Conservation (phyloP, 2,888 invertebrate genomes). For the Hipparchia sbordonii region DNA sequence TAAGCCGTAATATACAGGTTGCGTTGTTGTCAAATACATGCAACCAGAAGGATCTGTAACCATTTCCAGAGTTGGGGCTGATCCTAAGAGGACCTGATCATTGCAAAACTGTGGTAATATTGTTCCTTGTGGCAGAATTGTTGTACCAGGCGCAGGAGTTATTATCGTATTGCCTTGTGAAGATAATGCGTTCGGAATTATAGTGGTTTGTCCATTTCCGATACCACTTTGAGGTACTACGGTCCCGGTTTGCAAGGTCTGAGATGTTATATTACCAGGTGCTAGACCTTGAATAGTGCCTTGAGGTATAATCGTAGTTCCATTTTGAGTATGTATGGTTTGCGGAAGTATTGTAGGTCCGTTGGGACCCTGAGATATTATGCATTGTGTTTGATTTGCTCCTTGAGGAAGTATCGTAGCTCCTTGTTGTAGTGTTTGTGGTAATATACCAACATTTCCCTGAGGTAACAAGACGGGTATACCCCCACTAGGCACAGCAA, state of each 20-base stretch:
- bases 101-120: constrained; percentile 79
- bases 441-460: constrained; percentile 78
- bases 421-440: constrained; percentile 80
- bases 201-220: constrained; percentile 75
- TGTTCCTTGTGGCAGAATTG: constrained; percentile 84
- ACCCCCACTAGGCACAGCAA: constrained; percentile 83
- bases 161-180: constrained; percentile 81
- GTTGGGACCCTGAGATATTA: constrained; percentile 78
- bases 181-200: constrained; percentile 76
- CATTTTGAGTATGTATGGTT: constrained; percentile 81
- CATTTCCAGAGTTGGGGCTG: constrained; percentile 85
- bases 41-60: constrained; percentile 83
- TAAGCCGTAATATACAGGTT: constrained; percentile 91
- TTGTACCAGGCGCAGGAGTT: constrained; percentile 80
- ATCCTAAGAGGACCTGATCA: constrained; percentile 85
- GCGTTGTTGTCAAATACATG: constrained; percentile 85
- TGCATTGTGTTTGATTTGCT: constrained; percentile 78
- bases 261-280: constrained; percentile 66
- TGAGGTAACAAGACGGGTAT: constrained; percentile 81
- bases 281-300: constrained; percentile 75
- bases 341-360: constrained; percentile 85
- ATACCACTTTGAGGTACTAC: constrained; percentile 78
- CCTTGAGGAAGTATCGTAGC: constrained; percentile 83
- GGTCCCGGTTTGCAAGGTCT: constrained; percentile 70
- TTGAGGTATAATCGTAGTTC: constrained; percentile 85